Conservation (phyloP, 2,113 vertebrate genomes). For the Pogonocichla stellata region DNA sequence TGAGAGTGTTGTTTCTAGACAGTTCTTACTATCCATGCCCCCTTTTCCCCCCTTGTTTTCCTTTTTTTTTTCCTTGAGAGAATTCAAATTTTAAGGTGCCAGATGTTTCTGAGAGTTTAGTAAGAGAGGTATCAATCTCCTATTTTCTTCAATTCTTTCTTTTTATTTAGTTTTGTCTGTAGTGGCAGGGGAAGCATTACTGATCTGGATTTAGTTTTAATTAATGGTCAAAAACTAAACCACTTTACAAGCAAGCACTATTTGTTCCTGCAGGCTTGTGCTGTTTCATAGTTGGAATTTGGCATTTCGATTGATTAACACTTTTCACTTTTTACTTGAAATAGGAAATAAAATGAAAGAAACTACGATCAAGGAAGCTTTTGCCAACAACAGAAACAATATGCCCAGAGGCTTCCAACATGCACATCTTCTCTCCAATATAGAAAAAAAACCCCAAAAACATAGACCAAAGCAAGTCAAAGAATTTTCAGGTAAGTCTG, state of each 20-base stretch:
- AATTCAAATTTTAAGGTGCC: neutral
- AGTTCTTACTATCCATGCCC: neutral
- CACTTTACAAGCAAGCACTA: neutral
- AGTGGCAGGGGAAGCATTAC: neutral
- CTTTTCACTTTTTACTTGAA: neutral
- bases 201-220: neutral
- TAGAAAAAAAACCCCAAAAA: neutral
- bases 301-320: neutral
- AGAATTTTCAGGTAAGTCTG: neutral
- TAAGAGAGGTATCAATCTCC: neutral
- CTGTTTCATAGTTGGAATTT: neutral
- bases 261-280: neutral
- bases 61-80: rapidly evolving
- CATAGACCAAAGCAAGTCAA: neutral
- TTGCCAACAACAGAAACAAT: neutral
- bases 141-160: neutral
- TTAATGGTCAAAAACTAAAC: neutral
- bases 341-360: neutral
- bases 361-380: neutral
- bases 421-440: neutral
- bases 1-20: neutral
- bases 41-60: rapidly evolving
- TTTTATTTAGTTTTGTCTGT: neutral
- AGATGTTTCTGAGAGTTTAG: neutral
- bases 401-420: neutral